phyloP scores from a whole-genome alignment of 2,113 vertebrate genomes.

The Psilopsiagon aymara region DNA sequence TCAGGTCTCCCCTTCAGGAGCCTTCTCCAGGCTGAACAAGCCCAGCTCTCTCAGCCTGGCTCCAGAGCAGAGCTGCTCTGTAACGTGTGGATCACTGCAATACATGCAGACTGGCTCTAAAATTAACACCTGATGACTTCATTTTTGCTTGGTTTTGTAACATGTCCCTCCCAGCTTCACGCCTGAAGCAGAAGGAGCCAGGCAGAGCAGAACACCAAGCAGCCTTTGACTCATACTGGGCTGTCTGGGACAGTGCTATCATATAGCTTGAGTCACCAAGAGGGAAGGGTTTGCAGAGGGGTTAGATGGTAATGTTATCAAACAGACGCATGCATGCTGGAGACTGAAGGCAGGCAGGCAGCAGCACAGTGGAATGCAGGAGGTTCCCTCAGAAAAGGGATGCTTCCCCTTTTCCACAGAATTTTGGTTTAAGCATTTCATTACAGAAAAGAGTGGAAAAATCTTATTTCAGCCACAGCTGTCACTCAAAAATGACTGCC shows the following conservation, averaged over 20 bases:
- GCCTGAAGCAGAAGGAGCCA: not conserved
- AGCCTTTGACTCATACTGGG: not conserved
- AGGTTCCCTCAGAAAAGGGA: not conserved
- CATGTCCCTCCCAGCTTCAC: not conserved
- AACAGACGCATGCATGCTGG: rapidly evolving
- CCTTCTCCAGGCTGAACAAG: not conserved
- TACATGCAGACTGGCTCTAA: not conserved
- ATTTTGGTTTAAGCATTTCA: not conserved
- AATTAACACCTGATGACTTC: not conserved
- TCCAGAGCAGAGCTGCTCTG: not conserved
- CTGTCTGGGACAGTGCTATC: rapidly evolving
- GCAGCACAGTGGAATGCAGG: not conserved
- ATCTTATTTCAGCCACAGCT: not conserved
- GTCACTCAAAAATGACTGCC: not conserved
- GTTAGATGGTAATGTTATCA: not conserved
- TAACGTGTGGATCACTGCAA: rapidly evolving
- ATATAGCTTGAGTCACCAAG: not conserved
- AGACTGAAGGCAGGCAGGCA: not conserved
- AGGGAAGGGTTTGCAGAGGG: not conserved
- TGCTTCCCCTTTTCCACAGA: not conserved
- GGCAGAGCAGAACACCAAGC: not conserved
- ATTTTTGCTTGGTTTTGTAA: not conserved
- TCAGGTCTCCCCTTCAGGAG: not conserved
- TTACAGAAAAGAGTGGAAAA: not conserved
- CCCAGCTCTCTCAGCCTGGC: not conserved